Percentiles rank a stretch among this genome's conserved stretches.
Conservation (phyloP, 2,888 invertebrate genomes). For the Globia sparganii region DNA sequence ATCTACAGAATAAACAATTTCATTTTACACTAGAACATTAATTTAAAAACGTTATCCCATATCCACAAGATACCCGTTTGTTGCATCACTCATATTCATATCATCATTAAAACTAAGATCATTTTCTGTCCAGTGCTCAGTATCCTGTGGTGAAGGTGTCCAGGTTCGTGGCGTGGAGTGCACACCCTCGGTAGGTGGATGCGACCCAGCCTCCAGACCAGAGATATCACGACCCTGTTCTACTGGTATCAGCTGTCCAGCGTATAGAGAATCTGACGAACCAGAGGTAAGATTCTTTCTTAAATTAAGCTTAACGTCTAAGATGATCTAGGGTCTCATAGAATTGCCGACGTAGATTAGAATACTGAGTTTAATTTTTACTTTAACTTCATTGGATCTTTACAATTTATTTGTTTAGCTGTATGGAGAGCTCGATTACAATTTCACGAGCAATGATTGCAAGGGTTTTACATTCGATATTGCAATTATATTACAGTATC, state of each 20-base stretch:
- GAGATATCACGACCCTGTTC: constrained; percentile 93
- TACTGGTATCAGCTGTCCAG: constrained; percentile 93
- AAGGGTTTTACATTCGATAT: neutral
- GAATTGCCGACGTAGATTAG: neutral
- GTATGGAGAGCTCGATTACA: neutral
- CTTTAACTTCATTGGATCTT: neutral
- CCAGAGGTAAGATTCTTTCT: constrained; percentile 75
- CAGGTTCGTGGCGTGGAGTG: constrained; percentile 96
- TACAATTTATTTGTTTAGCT: constrained; percentile 8
- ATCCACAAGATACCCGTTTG: neutral
- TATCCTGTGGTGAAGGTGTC: constrained; percentile 96
- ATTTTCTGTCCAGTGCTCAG: constrained; percentile 94
- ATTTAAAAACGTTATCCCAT: too few relatives aligned
- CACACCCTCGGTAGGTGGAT: constrained; percentile 91
- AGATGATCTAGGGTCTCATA: neutral
- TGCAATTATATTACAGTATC: too few relatives aligned
- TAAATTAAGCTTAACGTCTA: neutral
- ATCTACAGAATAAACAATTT: neutral
- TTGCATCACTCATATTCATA: neutral
- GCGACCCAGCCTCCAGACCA: constrained; percentile 93
- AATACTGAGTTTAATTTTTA: too few relatives aligned
- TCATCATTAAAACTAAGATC: neutral
- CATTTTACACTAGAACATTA: too few relatives aligned
- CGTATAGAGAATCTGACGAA: constrained; percentile 85
- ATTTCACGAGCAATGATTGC: neutral